These are phyloP conservation scores for Psittacus erithacus DNA, from an alignment of 2,113 vertebrate genomes.

Conservation along the genomic window DNA sequence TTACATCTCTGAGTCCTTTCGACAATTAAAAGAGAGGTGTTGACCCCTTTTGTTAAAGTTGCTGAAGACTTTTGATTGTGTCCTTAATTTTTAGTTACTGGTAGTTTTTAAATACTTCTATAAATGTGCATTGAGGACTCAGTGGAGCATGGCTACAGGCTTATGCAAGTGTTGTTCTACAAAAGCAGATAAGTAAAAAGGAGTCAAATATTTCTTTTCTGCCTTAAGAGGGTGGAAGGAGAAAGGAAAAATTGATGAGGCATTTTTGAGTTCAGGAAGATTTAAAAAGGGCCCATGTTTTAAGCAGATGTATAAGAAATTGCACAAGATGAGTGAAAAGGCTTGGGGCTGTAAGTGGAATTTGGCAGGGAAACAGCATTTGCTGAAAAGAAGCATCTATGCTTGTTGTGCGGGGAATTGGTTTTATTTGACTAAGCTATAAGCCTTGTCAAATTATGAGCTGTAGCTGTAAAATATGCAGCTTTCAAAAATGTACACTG, in stretches of 20 bases:
- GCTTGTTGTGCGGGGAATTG: neutral
- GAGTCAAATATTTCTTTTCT: neutral
- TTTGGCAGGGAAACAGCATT: conserved; percentile 2
- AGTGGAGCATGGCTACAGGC: neutral
- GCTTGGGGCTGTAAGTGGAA: neutral
- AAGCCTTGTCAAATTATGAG: conserved; percentile 15
- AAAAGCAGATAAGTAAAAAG: neutral
- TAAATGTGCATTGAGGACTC: neutral
- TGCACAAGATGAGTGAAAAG: conserved; percentile 16
- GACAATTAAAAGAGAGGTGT: neutral
- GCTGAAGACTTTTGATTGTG: neutral
- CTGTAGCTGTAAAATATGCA: conserved; percentile 5
- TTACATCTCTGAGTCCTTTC: neutral
- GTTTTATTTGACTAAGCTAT: neutral
- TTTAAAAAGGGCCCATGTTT: neutral
- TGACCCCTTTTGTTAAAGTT: neutral
- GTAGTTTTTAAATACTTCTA: neutral
- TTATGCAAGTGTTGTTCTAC: neutral
- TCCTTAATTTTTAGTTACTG: neutral
- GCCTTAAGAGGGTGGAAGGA: neutral
- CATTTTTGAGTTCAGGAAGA: neutral
- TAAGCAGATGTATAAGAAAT: neutral
- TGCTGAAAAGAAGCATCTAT: neutral
- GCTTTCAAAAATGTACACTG: neutral
- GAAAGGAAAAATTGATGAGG: neutral